These are phyloP conservation scores for Gnathonemus longibarbis DNA, from an alignment of 2,113 vertebrate species.

Conservation along the genomic window DNA sequence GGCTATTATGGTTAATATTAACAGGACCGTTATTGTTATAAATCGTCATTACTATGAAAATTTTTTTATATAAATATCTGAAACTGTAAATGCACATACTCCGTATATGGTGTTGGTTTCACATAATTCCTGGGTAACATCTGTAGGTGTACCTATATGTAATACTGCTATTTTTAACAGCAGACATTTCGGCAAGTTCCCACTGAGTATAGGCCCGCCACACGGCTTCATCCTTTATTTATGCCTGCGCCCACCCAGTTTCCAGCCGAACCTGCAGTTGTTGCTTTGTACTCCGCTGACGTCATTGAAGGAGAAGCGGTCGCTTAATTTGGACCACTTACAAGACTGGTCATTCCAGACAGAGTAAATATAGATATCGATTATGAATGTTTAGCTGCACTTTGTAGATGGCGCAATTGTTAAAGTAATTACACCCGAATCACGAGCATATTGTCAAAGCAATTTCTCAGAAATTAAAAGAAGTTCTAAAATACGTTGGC, in stretches of 20 bases:
- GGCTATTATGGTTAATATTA: constrained; percentile 18
- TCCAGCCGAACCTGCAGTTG: background rate
- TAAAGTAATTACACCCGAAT: constrained; percentile 9
- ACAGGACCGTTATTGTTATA: background rate
- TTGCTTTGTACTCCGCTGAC: background rate
- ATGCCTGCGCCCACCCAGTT: background rate
- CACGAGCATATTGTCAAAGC: background rate
- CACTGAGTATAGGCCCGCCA: background rate
- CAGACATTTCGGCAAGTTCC: constrained; percentile 15
- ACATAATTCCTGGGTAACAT: background rate
- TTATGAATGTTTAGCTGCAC: background rate
- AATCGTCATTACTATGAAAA: background rate
- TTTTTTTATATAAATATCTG: constrained; percentile 11
- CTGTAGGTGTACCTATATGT: constrained; percentile 7
- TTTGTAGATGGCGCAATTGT: background rate
- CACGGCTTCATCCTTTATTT: background rate
- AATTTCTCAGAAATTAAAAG: background rate
- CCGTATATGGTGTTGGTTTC: background rate
- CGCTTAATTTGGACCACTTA: background rate
- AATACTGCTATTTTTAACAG: constrained; percentile 11
- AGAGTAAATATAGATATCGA: background rate
- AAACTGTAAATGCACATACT: background rate
- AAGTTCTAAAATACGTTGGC: background rate
- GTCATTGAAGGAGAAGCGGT: background rate
- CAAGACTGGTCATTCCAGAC: background rate